Percentiles rank a stretch among this genome's conserved stretches.
Conservation (phyloP, 1,140 invertebrate species). For the Maniola jurtina region DNA sequence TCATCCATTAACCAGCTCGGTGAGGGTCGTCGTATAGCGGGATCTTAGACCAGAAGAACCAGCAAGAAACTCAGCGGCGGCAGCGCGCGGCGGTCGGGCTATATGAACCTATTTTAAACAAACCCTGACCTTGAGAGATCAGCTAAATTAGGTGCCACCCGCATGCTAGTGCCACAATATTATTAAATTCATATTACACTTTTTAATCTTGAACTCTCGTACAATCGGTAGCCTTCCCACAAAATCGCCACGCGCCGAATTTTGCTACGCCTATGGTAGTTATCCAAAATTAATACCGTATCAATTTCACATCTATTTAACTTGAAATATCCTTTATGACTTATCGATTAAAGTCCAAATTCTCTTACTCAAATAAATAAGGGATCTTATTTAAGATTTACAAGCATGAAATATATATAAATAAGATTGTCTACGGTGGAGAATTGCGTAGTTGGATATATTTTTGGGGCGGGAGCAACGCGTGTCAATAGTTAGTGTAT, state of each 20-base stretch:
- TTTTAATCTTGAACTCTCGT: constrained; percentile 14
- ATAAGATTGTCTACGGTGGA: constrained; percentile 64
- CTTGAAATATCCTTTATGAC: constrained; percentile 33
- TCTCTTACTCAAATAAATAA: constrained; percentile 4
- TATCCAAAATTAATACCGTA: constrained; percentile 54
- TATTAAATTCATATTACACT: constrained; percentile 21
- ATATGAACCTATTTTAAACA: too few species aligned
- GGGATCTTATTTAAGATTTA: constrained; percentile 45
- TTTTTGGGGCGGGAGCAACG: constrained; percentile 58
- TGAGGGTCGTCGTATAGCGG: too few species aligned
- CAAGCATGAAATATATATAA: constrained; percentile 73
- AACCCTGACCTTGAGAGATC: too few species aligned
- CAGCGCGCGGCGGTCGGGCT: too few species aligned
- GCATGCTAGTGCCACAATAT: constrained; percentile 2
- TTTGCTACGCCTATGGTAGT: constrained; percentile 54
- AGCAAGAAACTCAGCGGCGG: too few species aligned
- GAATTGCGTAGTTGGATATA: constrained; percentile 56
- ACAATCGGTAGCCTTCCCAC: constrained; percentile 52
- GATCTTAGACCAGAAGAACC: too few species aligned
- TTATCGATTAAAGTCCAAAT: constrained; percentile 16
- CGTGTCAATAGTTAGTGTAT: constrained; percentile 58
- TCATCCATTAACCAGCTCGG: too few species aligned
- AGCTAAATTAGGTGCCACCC: neutral
- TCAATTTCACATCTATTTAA: constrained; percentile 30
- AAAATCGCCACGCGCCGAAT: constrained; percentile 64